These are phyloP conservation scores for Spinus olivaceus DNA, from an alignment of 2,797 vertebrate species.

Conservation along the genomic window DNA sequence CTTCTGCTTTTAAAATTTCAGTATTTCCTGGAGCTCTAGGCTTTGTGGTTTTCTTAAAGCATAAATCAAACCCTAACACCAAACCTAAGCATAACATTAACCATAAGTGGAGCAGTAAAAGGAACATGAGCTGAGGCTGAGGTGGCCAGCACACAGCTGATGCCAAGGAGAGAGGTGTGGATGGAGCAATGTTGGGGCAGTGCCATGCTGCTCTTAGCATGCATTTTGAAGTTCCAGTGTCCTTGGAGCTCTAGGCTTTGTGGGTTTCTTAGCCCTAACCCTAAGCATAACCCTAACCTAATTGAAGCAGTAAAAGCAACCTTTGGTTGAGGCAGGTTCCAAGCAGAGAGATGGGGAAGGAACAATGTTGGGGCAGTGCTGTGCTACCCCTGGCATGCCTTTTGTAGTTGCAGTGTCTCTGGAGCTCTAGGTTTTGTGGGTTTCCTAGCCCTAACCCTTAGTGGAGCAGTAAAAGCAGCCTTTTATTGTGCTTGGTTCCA, in stretches of 20 bases:
- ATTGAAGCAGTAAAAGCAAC: background rate
- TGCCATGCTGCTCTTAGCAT: fast-evolving
- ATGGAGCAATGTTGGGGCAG: background rate
- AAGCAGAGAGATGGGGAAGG: background rate
- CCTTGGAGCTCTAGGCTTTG: background rate
- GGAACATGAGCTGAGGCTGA: background rate
- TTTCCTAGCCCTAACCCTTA: background rate
- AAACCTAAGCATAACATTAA: background rate
- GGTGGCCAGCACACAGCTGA: background rate
- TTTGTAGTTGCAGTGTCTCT: background rate
- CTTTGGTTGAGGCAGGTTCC: background rate
- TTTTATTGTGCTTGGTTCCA: background rate
- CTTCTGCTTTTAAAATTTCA: background rate
- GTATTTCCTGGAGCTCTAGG: no score
- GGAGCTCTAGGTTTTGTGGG: background rate
- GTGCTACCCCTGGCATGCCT: no score
- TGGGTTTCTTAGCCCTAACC: background rate
- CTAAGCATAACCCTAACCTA: background rate
- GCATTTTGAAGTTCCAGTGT: background rate
- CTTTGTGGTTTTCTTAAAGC: background rate
- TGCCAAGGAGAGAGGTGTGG: background rate
- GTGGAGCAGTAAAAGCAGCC: background rate
- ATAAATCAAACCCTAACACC: background rate
- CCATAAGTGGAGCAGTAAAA: background rate
- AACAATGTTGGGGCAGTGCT: background rate